Evolutionary conservation across 2,888 invertebrate species (phyloP).

Genomic region (Matsumyia berberina): DNA sequence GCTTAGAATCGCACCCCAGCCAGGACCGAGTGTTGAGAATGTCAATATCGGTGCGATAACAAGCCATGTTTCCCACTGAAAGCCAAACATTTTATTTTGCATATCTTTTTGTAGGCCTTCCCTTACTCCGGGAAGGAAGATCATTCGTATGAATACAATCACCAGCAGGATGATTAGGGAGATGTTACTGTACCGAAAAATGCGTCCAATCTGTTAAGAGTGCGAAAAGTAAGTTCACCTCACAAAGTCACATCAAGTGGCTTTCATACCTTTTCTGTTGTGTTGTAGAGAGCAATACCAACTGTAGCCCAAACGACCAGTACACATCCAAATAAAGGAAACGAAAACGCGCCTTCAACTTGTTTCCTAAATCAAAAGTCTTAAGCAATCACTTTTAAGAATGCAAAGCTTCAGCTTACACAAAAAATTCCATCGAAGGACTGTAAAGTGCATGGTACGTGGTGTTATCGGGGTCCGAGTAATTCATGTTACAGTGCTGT

Average conservation of each 20-base stretch:
- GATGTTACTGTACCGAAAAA: slow-evolving; percentile 78
- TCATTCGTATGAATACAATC: slow-evolving; percentile 42
- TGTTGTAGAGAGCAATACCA: background rate
- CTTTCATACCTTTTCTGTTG: slow-evolving; percentile 34
- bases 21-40: slow-evolving; percentile 53
- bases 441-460: background rate
- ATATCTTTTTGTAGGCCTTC: background rate
- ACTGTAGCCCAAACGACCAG: slow-evolving; percentile 37
- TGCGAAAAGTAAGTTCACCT: background rate
- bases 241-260: background rate
- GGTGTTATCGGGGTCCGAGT: background rate
- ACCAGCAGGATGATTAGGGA: slow-evolving; percentile 70
- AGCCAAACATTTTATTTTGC: background rate
- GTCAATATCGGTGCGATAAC: slow-evolving; percentile 24
- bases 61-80: slow-evolving; percentile 13
- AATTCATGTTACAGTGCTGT: slow-evolving; percentile 22
- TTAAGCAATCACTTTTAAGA: background rate
- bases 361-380: slow-evolving; percentile 17
- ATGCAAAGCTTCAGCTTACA: slow-evolving; percentile 29
- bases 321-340: slow-evolving; percentile 31
- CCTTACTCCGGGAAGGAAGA: slow-evolving; percentile 27
- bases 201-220: slow-evolving; percentile 79
- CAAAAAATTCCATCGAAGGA: slow-evolving; percentile 51
- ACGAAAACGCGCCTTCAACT: slow-evolving; percentile 23
- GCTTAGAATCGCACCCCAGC: slow-evolving; percentile 64